phyloP scores from a whole-genome alignment of 2,888 invertebrate species.

The Agrenia bidenticulata region DNA sequence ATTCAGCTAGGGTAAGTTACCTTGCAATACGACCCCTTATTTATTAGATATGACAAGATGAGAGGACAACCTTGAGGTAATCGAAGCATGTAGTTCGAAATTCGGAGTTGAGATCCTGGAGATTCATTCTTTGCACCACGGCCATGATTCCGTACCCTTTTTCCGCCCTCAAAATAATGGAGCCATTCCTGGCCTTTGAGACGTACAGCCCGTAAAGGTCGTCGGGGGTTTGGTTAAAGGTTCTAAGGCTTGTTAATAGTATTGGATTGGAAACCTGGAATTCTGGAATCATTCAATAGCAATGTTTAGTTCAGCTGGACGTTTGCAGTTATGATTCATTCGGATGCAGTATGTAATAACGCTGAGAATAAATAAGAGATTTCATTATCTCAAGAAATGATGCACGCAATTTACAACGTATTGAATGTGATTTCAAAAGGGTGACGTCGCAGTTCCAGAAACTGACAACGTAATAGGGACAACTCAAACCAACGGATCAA shows the following conservation, averaged over 20 bases:
- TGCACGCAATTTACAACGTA: too few species aligned
- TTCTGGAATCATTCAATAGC: too few species aligned
- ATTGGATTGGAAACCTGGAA: too few species aligned
- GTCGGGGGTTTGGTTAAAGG: not conserved
- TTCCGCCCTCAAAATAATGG: not conserved
- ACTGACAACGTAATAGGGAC: too few species aligned
- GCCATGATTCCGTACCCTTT: constrained; percentile 12
- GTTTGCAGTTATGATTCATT: too few species aligned
- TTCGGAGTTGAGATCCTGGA: not conserved
- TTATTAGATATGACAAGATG: not conserved
- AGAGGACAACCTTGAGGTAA: not conserved
- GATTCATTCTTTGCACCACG: constrained; percentile 17
- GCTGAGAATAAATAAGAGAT: too few species aligned
- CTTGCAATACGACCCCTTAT: not conserved
- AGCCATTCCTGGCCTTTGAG: constrained; percentile 4
- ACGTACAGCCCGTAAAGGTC: not conserved
- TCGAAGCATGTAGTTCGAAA: not conserved
- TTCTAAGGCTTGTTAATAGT: not conserved
- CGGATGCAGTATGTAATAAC: too few species aligned
- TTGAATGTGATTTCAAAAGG: too few species aligned
- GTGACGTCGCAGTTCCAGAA: too few species aligned
- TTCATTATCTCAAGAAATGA: too few species aligned
- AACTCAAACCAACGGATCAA: too few species aligned
- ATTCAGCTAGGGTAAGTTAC: not conserved
- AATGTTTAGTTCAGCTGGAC: too few species aligned